A percentile compares a stretch with the other conserved stretches of the same genome.
Conservation (phyloP, 2,797 vertebrate genomes). For the Rhinophrynus dorsalis region DNA sequence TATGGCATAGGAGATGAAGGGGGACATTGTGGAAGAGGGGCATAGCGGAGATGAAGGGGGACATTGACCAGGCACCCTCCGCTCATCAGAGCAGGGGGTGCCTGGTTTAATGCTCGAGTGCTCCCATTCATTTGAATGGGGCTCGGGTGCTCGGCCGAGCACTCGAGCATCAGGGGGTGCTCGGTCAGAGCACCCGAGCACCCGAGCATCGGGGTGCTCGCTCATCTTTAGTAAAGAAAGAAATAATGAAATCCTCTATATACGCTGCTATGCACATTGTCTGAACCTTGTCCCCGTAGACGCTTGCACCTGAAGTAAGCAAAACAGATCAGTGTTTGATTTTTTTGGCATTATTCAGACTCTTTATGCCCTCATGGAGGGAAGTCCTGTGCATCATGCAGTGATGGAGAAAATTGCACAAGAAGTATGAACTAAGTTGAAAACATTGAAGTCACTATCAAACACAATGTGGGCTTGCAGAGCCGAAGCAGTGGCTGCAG, state of each 20-base stretch:
- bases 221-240: too few species aligned
- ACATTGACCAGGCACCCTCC: too few species aligned
- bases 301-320: not conserved
- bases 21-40: too few species aligned
- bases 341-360: not conserved
- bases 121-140: too few species aligned
- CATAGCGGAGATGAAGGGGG: too few species aligned
- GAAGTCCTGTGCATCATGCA: not conserved
- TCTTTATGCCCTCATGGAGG: not conserved
- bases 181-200: too few species aligned
- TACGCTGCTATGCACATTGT: not conserved
- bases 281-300: not conserved
- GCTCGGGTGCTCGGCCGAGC: too few species aligned
- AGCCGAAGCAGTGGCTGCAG: not conserved
- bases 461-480: not conserved
- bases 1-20: too few species aligned
- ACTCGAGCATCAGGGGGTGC: too few species aligned
- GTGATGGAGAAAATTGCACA: not conserved
- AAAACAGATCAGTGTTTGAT: not conserved
- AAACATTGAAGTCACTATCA: conserved; percentile 1
- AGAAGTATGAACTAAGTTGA: not conserved
- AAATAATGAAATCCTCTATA: not conserved
- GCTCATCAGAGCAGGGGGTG: too few species aligned
- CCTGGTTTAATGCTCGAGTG: too few species aligned
- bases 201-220: too few species aligned